Percentiles rank a stretch among this genome's conserved stretches.
These are phyloP conservation scores for Endotricha flammealis DNA, from an alignment of 2,888 invertebrate species.

Conservation along the genomic window DNA sequence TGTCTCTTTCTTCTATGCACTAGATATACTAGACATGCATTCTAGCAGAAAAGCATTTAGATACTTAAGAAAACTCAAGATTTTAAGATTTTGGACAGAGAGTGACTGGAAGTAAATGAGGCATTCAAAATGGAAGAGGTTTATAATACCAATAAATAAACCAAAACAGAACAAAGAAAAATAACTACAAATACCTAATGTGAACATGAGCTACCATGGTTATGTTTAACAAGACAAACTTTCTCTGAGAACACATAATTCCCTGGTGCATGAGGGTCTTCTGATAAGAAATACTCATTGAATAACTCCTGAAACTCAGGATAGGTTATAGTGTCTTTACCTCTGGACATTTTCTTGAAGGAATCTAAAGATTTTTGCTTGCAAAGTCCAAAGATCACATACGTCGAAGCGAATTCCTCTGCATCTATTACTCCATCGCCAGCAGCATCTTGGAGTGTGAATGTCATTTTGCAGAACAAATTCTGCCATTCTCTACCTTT, in stretches of 20 bases:
- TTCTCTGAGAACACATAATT: conserved; percentile 85
- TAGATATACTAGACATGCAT: no score
- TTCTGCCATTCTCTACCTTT: conserved; percentile 81
- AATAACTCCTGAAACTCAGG: conserved; percentile 88
- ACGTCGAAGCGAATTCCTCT: conserved; percentile 89
- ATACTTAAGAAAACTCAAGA: no score
- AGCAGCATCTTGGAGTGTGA: conserved; percentile 90
- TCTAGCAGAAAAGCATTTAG: no score
- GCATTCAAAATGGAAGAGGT: no score
- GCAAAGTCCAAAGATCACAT: conserved; percentile 87
- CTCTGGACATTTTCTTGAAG: conserved; percentile 88
- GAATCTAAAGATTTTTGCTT: conserved; percentile 85
- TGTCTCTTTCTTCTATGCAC: no score
- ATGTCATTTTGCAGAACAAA: conserved; percentile 91
- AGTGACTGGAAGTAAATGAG: no score
- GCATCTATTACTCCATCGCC: conserved; percentile 87
- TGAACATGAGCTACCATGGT: not conserved
- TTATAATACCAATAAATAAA: no score
- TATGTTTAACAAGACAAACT: not conserved
- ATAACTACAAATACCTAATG: no score
- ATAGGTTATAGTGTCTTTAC: conserved; percentile 83
- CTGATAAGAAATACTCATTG: conserved; percentile 91
- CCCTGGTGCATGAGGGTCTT: conserved; percentile 86
- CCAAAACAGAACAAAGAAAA: no score
- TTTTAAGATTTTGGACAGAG: no score